Evolutionary conservation across 2,797 vertebrate species (phyloP).

Genomic region (Pygocentrus nattereri): DNA sequence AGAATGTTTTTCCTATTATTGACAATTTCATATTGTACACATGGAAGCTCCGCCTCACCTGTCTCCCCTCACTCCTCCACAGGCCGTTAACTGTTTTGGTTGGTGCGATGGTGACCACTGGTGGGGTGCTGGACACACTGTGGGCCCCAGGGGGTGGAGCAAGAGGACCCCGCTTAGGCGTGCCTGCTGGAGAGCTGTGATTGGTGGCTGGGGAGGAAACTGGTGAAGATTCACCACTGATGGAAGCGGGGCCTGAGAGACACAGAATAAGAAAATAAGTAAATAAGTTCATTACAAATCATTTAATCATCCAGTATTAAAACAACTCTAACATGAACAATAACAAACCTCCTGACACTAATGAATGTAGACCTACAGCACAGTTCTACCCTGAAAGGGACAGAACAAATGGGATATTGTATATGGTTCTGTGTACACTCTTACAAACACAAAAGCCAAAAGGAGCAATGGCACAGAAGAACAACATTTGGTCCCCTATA

Average conservation of each 20-base stretch:
- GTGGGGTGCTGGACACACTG: conserved; percentile 94
- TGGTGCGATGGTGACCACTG: conserved; percentile 97
- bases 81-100: conserved; percentile 97
- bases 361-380: too few species aligned
- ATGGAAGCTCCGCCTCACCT: conserved; percentile 76
- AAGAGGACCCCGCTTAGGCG: conserved; percentile 93
- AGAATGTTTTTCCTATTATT: not conserved
- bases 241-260: conserved; percentile 74
- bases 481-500: too few species aligned
- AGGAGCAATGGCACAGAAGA: too few species aligned
- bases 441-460: too few species aligned
- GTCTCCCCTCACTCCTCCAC: conserved; percentile 94
- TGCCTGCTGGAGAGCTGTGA: conserved; percentile 96
- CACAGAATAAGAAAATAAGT: not conserved
- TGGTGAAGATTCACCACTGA: conserved; percentile 96
- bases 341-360: too few species aligned
- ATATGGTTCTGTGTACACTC: too few species aligned
- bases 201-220: conserved; percentile 97
- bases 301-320: too few species aligned
- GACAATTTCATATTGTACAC: not conserved
- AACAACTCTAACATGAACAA: too few species aligned
- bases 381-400: too few species aligned
- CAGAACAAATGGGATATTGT: too few species aligned
- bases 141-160: conserved; percentile 87
- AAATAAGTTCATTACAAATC: too few species aligned